A percentile compares a stretch with the other conserved stretches of the same genome.
These are phyloP conservation scores for Notolabrus celidotus DNA, from an alignment of 2,797 vertebrate genomes.

Conservation along the genomic window DNA sequence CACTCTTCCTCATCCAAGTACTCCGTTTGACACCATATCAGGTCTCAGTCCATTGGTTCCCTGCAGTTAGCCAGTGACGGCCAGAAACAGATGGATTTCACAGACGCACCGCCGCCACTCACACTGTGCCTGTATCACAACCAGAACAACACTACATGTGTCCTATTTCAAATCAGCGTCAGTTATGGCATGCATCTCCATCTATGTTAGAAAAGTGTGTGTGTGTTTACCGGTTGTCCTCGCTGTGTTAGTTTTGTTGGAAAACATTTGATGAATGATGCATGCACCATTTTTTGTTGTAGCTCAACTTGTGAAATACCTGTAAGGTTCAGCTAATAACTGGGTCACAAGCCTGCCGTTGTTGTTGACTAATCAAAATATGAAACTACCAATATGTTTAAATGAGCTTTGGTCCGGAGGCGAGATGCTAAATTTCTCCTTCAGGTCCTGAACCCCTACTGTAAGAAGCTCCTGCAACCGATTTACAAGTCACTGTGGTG, in stretches of 20 bases:
- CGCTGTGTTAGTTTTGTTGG: slow-evolving; percentile 9
- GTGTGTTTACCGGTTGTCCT: slow-evolving; percentile 14
- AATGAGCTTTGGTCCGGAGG: slow-evolving; percentile 48
- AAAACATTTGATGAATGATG: slow-evolving; percentile 47
- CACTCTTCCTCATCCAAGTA: slow-evolving; percentile 56
- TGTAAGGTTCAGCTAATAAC: slow-evolving; percentile 42
- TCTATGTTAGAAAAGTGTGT: slow-evolving; percentile 22
- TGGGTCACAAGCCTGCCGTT: slow-evolving; percentile 42
- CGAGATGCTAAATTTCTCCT: slow-evolving; percentile 43
- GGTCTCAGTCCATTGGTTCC: slow-evolving; percentile 72
- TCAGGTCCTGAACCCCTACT: slow-evolving; percentile 32
- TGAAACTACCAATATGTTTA: slow-evolving; percentile 35
- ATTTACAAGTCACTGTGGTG: slow-evolving; percentile 48
- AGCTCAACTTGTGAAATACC: slow-evolving; percentile 50
- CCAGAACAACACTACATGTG: slow-evolving; percentile 34
- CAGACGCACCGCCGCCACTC: slow-evolving; percentile 59
- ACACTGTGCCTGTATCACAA: slow-evolving; percentile 38
- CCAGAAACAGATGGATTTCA: slow-evolving; percentile 74
- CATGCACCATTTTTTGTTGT: slow-evolving; percentile 35
- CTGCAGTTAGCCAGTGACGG: slow-evolving; percentile 57
- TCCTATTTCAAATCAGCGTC: slow-evolving; percentile 41
- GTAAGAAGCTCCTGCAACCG: slow-evolving; percentile 40
- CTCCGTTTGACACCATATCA: slow-evolving; percentile 79
- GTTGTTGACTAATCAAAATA: slow-evolving; percentile 51
- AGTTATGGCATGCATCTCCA: slow-evolving; percentile 41